Percentiles rank a stretch among this genome's conserved stretches.
phyloP scores from a whole-genome alignment of 2,113 vertebrate genomes.

The Pitta sordida region DNA sequence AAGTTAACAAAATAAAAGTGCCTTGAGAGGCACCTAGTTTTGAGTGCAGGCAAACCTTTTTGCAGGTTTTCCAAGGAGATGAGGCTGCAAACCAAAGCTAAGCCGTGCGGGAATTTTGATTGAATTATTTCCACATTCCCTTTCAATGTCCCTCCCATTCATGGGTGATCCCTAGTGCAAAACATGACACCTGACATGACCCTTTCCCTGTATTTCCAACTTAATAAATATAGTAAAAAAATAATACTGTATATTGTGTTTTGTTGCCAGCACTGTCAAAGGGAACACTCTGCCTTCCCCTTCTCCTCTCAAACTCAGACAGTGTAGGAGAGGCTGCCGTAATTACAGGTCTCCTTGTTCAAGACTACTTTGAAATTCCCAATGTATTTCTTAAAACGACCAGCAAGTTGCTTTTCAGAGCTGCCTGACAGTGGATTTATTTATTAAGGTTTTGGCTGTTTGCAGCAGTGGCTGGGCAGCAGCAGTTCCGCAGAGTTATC shows the following conservation, averaged over 20 bases:
- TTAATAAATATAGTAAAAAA: not conserved
- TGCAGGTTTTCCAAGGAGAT: not conserved
- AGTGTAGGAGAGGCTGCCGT: not conserved
- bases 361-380: slow-evolving; percentile 19
- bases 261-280: not conserved
- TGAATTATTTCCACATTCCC: not conserved
- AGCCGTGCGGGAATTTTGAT: not conserved
- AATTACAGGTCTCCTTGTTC: not conserved
- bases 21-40: not conserved
- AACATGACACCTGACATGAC: not conserved
- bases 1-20: not conserved
- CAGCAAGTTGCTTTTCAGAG: slow-evolving; percentile 7
- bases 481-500: slow-evolving; percentile 47
- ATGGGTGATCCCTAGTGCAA: not conserved
- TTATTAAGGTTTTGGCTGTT: slow-evolving; percentile 46
- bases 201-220: not conserved
- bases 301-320: not conserved
- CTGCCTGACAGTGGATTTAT: slow-evolving; percentile 54
- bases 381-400: slow-evolving; percentile 1
- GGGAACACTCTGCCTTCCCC: not conserved
- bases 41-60: not conserved
- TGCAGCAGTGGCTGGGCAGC: slow-evolving; percentile 11
- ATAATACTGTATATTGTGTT: not conserved
- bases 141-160: not conserved
- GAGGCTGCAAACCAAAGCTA: not conserved